Evolutionary conservation across 2,797 vertebrate species (phyloP).

Genomic region (Menidia menidia): DNA sequence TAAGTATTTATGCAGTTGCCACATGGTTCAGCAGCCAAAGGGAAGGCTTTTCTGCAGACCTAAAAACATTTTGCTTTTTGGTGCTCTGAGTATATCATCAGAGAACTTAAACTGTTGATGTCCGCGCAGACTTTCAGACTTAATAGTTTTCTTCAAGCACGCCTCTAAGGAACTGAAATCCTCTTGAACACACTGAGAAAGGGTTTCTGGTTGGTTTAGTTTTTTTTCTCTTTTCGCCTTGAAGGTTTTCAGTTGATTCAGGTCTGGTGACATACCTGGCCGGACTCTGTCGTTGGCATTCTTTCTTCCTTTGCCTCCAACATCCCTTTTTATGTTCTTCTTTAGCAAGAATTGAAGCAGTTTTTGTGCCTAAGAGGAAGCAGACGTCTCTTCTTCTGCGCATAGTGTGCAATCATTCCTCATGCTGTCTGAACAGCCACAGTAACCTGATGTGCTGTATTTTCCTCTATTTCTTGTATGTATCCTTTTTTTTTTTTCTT

Average conservation of each 20-base stretch:
- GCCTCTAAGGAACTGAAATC: neutral
- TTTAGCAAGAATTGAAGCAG: too few species aligned
- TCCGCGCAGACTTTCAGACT: neutral
- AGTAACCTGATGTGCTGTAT: too few species aligned
- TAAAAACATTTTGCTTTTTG: slow-evolving; percentile 8
- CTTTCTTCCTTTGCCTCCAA: neutral
- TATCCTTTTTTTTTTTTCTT: too few species aligned
- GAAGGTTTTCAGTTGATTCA: neutral
- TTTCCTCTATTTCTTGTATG: too few species aligned
- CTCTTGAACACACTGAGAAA: neutral
- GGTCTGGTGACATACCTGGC: neutral
- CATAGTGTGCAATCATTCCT: too few species aligned
- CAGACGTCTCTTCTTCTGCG: too few species aligned
- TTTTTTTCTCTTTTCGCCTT: neutral
- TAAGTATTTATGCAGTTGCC: slow-evolving; percentile 77
- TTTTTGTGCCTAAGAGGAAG: too few species aligned
- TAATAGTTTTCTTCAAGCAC: neutral
- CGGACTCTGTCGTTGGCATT: neutral
- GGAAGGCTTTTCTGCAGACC: slow-evolving; percentile 23
- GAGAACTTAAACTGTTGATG: neutral
- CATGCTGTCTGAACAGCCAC: too few species aligned
- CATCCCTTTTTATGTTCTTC: neutral
- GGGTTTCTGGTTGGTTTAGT: neutral
- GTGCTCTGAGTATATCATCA: neutral
- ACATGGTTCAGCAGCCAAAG: slow-evolving; percentile 40